phyloP scores from a whole-genome alignment of 2,797 vertebrate genomes.

The Acanthopagrus latus region DNA sequence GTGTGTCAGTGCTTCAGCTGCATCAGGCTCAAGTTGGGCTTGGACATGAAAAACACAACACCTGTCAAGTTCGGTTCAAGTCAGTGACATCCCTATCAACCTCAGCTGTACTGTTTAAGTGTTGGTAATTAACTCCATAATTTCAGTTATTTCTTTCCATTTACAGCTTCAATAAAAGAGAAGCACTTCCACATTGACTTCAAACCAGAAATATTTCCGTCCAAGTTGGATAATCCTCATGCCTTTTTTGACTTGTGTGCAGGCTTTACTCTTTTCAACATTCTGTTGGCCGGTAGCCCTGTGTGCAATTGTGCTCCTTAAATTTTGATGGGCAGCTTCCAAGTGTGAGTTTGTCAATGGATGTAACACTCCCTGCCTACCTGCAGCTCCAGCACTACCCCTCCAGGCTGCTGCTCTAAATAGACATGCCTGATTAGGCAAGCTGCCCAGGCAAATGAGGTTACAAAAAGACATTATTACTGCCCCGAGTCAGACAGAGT shows the following conservation, averaged over 20 bases:
- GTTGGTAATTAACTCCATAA: neutral
- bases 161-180: neutral
- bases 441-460: constrained; percentile 32
- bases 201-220: neutral
- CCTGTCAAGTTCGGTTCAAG: no score
- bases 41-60: no score
- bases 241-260: neutral
- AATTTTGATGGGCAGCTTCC: constrained; percentile 16
- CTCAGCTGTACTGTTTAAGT: neutral
- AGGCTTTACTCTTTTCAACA: neutral
- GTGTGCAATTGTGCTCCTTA: neutral
- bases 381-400: neutral
- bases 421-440: constrained; percentile 35
- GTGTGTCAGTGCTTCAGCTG: no score
- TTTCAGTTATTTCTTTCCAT: neutral
- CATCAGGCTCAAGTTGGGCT: no score
- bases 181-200: neutral
- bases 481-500: constrained; percentile 31
- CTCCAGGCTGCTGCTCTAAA: constrained; percentile 37
- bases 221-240: neutral
- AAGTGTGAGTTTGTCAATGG: constrained; percentile 34
- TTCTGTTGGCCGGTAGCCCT: neutral
- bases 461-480: constrained; percentile 19
- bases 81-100: neutral
- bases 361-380: constrained; percentile 16